Evolutionary conservation across 2,797 vertebrate species (phyloP).

Genomic region (Saxicola maurus): DNA sequence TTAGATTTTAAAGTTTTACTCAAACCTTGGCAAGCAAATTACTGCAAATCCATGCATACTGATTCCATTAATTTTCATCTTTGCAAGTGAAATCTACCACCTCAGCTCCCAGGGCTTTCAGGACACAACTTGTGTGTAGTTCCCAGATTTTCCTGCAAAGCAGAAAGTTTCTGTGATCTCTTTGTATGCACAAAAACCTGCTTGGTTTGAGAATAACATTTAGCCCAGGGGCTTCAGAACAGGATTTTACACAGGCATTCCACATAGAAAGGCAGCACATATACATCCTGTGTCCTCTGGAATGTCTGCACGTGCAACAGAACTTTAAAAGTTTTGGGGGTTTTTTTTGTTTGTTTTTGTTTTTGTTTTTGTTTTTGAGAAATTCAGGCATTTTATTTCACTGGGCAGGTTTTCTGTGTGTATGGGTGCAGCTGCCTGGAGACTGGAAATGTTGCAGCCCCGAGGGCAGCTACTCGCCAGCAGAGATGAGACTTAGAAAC

Average conservation of each 20-base stretch:
- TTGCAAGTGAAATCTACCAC: not conserved
- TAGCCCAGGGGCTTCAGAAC: not conserved
- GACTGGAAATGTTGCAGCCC: no score
- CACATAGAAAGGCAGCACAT: not conserved
- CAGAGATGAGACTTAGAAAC: no score
- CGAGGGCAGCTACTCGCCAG: no score
- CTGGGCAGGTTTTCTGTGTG: not conserved
- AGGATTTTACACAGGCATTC: not conserved
- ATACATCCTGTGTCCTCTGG: not conserved
- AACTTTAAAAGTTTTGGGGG: not conserved
- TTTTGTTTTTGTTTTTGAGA: not conserved
- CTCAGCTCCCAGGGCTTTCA: not conserved
- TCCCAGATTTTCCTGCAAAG: not conserved
- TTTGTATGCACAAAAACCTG: not conserved
- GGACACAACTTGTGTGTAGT: not conserved
- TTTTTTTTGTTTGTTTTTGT: not conserved
- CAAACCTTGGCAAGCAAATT: not conserved
- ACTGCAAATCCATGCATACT: not conserved
- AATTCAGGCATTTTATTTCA: not conserved
- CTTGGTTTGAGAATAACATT: not conserved
- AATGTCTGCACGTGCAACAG: not conserved
- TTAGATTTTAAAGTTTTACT: not conserved
- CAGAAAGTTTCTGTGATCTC: not conserved
- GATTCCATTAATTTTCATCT: not conserved
- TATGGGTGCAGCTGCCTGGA: no score